phyloP scores from a whole-genome alignment of 1,140 invertebrate genomes.

The Panonychus citri region DNA sequence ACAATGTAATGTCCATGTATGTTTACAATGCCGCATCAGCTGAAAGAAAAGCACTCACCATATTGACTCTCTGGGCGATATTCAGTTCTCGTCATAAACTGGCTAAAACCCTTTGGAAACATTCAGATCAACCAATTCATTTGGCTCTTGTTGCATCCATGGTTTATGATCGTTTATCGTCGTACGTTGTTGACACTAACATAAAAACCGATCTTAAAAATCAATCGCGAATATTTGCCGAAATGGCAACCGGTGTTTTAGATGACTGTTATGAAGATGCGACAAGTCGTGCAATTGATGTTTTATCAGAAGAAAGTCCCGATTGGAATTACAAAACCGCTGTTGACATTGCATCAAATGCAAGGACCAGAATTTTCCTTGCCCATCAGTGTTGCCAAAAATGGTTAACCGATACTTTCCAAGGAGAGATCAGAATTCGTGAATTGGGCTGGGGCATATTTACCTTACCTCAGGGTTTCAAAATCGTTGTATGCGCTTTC shows the following conservation, averaged over 20 bases:
- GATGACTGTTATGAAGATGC: constrained; percentile 21
- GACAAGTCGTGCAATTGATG: constrained; percentile 20
- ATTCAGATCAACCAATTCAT: constrained; percentile 25
- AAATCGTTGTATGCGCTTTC: constrained; percentile 23
- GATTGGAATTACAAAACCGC: constrained; percentile 23
- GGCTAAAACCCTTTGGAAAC: constrained; percentile 25
- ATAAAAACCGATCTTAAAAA: constrained; percentile 16
- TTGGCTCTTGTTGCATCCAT: constrained; percentile 22
- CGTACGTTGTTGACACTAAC: constrained; percentile 15
- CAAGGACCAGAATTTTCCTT: constrained; percentile 18
- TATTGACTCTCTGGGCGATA: constrained; percentile 21
- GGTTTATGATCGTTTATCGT: constrained; percentile 15
- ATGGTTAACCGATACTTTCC: constrained; percentile 23
- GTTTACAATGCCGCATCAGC: constrained; percentile 19
- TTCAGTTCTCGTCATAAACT: constrained; percentile 18
- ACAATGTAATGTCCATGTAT: constrained; percentile 19
- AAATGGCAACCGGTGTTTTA: constrained; percentile 23
- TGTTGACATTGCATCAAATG: constrained; percentile 17
- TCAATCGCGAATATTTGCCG: constrained; percentile 22
- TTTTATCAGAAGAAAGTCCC: constrained; percentile 20
- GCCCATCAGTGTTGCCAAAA: constrained; percentile 27
- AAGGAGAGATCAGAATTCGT: constrained; percentile 21
- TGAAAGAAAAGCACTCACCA: constrained; percentile 19
- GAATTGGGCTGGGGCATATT: constrained; percentile 21
- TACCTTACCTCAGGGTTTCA: constrained; percentile 20